These are phyloP conservation scores for Karalla daura DNA, from an alignment of 2,797 vertebrate species.

Conservation along the genomic window DNA sequence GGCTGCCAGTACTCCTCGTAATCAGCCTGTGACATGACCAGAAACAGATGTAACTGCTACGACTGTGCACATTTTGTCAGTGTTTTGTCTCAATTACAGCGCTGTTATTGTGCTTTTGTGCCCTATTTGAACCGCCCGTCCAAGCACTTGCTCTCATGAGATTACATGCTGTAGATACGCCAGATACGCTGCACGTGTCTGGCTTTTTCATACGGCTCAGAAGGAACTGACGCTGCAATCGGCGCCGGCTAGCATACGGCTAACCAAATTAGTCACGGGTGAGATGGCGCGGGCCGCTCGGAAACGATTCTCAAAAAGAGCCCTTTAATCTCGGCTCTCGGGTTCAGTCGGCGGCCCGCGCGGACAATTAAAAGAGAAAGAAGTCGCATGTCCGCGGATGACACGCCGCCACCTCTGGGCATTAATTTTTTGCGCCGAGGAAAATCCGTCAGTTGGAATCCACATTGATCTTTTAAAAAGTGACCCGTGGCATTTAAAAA, in stretches of 20 bases:
- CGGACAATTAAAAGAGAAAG: slow-evolving; percentile 56
- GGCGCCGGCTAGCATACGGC: slow-evolving; percentile 25
- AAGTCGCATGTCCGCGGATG: slow-evolving; percentile 40
- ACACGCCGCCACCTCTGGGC: slow-evolving; percentile 34
- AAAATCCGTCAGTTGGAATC: slow-evolving; percentile 45
- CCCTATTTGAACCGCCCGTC: too few species aligned
- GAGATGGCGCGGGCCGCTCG: slow-evolving; percentile 22
- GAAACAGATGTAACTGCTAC: too few species aligned
- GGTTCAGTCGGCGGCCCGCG: slow-evolving; percentile 20
- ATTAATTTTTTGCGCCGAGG: slow-evolving; percentile 18
- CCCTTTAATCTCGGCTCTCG: slow-evolving; percentile 50
- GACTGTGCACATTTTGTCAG: too few species aligned
- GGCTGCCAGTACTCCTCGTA: too few species aligned
- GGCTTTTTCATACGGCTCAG: not conserved
- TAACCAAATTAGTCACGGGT: slow-evolving; percentile 57
- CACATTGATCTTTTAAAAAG: slow-evolving; percentile 51
- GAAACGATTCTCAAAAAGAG: slow-evolving; percentile 53
- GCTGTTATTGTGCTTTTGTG: too few species aligned
- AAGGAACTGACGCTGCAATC: not conserved
- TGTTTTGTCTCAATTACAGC: too few species aligned
- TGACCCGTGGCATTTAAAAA: slow-evolving; percentile 57
- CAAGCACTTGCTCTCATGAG: too few species aligned
- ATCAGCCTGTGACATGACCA: too few species aligned
- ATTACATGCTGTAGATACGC: too few species aligned
- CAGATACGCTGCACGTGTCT: too few species aligned